Percentiles rank a stretch among this genome's conserved stretches.
phyloP scores from a whole-genome alignment of 2,797 vertebrate genomes.

The Protonibea diacanthus region DNA sequence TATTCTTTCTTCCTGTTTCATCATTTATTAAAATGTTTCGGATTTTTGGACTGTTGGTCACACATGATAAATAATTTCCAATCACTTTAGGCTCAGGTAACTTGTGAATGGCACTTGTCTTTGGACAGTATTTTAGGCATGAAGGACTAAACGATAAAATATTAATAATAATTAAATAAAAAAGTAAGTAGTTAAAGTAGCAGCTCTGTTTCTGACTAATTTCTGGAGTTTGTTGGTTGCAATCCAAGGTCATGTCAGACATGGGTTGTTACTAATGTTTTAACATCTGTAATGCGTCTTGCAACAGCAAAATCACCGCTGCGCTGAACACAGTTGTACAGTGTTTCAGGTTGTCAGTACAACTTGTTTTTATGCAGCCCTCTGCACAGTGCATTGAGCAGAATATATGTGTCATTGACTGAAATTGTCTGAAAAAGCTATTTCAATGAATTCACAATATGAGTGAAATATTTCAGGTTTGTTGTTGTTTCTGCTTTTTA shows the following conservation, averaged over 20 bases:
- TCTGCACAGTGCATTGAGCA: neutral
- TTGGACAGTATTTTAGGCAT: neutral
- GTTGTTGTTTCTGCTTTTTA: constrained; percentile 18
- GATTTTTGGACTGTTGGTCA: neutral
- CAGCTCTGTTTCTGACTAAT: no score
- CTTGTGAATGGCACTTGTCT: neutral
- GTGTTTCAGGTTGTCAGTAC: neutral
- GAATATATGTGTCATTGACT: neutral
- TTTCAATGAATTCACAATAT: neutral
- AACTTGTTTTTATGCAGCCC: neutral
- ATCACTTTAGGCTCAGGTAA: neutral
- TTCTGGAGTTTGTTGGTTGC: neutral
- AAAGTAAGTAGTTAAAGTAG: no score
- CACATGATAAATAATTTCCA: neutral
- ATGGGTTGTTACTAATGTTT: neutral
- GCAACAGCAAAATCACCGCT: neutral
- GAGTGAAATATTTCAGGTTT: neutral
- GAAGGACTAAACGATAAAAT: neutral
- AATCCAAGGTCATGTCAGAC: neutral
- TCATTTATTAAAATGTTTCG: neutral
- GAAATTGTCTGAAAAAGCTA: neutral
- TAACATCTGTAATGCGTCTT: no score
- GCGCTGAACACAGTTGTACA: neutral
- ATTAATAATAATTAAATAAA: no score
- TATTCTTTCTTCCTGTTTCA: neutral